These are phyloP conservation scores for Rhyacophila brunnea DNA, from an alignment of 1,140 invertebrate species.

Conservation along the genomic window DNA sequence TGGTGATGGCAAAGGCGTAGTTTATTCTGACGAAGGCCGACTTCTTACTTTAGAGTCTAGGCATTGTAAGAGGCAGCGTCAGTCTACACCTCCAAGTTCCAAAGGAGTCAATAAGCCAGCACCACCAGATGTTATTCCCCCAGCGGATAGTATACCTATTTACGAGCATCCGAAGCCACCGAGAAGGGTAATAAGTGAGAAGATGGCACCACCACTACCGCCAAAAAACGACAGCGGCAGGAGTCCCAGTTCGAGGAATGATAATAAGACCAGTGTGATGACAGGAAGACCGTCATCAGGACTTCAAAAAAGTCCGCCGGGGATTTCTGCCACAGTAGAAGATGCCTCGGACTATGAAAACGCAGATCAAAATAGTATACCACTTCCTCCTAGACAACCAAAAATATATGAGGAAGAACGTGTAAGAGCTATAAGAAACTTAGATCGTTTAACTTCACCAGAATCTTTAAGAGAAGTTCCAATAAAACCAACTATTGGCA, in stretches of 20 bases:
- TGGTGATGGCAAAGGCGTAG: conserved; percentile 8
- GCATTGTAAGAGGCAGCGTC: conserved; percentile 67
- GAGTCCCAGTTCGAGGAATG: conserved; percentile 52
- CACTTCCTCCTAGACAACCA: no score
- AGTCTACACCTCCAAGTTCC: conserved; percentile 51
- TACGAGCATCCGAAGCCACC: conserved; percentile 64
- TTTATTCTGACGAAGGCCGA: conserved; percentile 54
- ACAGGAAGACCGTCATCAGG: conserved; percentile 27
- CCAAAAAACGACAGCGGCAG: conserved; percentile 66
- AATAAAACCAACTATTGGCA: conserved; percentile 2
- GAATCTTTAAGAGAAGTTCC: not conserved
- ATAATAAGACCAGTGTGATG: conserved; percentile 34
- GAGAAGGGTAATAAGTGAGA: conserved; percentile 48
- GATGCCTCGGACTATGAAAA: conserved; percentile 51
- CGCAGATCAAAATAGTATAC: not conserved
- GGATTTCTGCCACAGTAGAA: conserved; percentile 44
- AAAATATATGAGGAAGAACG: conserved; percentile 1
- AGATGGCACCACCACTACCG: conserved; percentile 43
- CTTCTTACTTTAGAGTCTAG: conserved; percentile 63
- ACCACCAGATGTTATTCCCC: conserved; percentile 64
- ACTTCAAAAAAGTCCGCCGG: conserved; percentile 40
- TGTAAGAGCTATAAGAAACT: not conserved
- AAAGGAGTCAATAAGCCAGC: conserved; percentile 48
- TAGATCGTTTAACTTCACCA: not conserved
- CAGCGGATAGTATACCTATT: conserved; percentile 51